These are phyloP conservation scores for Pentamera pediparva DNA, from an alignment of 53 echinoderm and acorn worm genomes.

Conservation along the genomic window DNA sequence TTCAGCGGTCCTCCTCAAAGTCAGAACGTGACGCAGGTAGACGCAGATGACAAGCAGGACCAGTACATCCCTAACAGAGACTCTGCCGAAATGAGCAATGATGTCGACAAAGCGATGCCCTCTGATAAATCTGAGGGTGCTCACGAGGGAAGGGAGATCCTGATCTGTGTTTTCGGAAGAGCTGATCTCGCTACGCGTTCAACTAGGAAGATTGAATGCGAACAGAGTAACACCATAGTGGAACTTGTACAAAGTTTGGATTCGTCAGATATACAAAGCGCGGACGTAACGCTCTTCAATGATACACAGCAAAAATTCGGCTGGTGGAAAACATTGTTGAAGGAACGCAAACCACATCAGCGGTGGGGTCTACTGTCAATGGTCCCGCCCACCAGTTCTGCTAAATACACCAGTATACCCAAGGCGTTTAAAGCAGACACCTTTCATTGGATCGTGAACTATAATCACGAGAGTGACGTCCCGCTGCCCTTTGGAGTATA, in stretches of 20 bases:
- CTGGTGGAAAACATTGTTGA: not conserved
- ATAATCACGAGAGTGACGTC: not conserved
- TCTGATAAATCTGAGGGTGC: too few species aligned
- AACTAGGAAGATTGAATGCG: not conserved
- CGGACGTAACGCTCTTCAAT: conserved; percentile 13
- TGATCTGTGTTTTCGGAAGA: conserved; percentile 10
- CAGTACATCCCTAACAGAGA: not conserved
- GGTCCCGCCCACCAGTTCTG: not conserved
- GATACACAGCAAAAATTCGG: conserved; percentile 11
- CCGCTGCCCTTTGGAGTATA: conserved; percentile 5
- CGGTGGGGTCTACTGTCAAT: conserved; percentile 3
- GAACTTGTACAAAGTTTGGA: not conserved
- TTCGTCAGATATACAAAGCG: not conserved
- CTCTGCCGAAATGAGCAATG: not conserved
- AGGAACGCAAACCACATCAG: not conserved
- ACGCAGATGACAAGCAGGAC: not conserved
- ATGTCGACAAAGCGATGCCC: too few species aligned
- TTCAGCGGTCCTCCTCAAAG: not conserved
- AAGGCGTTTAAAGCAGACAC: not conserved
- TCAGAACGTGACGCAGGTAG: too few species aligned
- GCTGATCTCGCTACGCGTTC: not conserved
- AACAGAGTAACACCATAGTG: not conserved
- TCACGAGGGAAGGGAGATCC: not conserved
- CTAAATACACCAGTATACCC: conserved; percentile 4
- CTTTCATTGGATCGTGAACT: conserved; percentile 15